phyloP scores from a whole-genome alignment of 2,888 invertebrate species.

The Drosophila mimica region DNA sequence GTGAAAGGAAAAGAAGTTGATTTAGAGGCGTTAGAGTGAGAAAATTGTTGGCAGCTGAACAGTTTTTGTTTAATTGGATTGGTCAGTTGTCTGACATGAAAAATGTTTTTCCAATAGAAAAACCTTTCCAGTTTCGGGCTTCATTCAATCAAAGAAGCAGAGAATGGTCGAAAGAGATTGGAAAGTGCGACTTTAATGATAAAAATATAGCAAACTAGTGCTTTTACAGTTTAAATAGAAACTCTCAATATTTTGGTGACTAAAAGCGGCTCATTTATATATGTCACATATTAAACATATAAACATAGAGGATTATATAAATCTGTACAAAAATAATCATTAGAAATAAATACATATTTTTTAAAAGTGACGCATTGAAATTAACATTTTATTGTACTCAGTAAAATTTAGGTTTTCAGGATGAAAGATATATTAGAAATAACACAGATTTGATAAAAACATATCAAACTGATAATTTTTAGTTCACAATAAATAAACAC shows the following conservation, averaged over 20 bases:
- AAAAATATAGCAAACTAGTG: not conserved
- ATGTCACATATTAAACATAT: not conserved
- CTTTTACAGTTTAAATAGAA: not conserved
- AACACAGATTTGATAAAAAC: not conserved
- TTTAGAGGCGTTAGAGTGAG: slow-evolving; percentile 40
- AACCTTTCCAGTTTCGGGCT: slow-evolving; percentile 38
- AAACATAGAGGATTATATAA: not conserved
- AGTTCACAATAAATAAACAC: not conserved
- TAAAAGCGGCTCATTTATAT: not conserved
- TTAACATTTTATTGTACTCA: not conserved
- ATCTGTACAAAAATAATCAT: not conserved
- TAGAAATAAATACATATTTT: not conserved
- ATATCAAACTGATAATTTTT: not conserved
- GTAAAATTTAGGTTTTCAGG: too few relatives aligned
- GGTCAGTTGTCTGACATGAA: slow-evolving; percentile 62
- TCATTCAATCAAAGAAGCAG: slow-evolving; percentile 46
- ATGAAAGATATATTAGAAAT: not conserved
- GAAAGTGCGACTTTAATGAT: not conserved
- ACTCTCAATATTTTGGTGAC: not conserved
- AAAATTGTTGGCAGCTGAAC: slow-evolving; percentile 53
- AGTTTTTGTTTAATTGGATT: slow-evolving; percentile 66
- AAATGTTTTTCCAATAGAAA: slow-evolving; percentile 66
- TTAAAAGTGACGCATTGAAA: not conserved
- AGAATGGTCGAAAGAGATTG: not conserved
- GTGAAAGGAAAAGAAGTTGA: slow-evolving; percentile 34